Evolutionary conservation across 2,113 vertebrate species (phyloP).

Genomic region (Nothoprocta perdicaria): DNA sequence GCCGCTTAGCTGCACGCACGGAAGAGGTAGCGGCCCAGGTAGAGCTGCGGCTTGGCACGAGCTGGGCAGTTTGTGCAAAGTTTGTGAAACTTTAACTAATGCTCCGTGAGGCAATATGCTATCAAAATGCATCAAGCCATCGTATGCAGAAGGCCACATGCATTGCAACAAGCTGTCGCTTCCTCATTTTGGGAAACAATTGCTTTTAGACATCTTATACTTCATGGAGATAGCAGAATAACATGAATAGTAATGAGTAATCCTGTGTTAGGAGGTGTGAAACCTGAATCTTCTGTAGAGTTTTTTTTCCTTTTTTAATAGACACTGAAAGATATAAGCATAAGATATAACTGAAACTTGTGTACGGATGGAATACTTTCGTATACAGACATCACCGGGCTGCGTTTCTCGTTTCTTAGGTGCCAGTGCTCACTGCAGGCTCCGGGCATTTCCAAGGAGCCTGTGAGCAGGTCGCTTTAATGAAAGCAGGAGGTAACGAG

Average conservation of each 20-base stretch:
- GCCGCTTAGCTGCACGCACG: background rate
- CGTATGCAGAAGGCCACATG: background rate
- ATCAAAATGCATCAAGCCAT: background rate
- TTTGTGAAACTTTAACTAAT: background rate
- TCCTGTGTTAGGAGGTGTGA: background rate
- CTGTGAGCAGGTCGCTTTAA: background rate
- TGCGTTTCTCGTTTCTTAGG: background rate
- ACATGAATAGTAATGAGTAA: accelerated
- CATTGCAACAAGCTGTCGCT: background rate
- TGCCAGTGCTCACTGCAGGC: background rate
- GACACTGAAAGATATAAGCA: background rate
- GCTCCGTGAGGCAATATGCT: background rate
- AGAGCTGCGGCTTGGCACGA: accelerated
- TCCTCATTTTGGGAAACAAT: background rate
- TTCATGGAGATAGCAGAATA: background rate
- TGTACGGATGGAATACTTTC: background rate
- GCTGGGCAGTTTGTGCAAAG: background rate
- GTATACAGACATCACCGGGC: background rate
- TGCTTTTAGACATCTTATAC: background rate
- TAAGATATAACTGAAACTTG: background rate
- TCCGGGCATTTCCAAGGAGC: background rate
- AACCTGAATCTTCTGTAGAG: background rate
- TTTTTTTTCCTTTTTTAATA: background rate
- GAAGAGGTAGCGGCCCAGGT: background rate
- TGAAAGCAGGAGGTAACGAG: background rate